Base-by-base conservation (phyloP, 2,888 invertebrate species). In the Acleris holmiana region DNA sequence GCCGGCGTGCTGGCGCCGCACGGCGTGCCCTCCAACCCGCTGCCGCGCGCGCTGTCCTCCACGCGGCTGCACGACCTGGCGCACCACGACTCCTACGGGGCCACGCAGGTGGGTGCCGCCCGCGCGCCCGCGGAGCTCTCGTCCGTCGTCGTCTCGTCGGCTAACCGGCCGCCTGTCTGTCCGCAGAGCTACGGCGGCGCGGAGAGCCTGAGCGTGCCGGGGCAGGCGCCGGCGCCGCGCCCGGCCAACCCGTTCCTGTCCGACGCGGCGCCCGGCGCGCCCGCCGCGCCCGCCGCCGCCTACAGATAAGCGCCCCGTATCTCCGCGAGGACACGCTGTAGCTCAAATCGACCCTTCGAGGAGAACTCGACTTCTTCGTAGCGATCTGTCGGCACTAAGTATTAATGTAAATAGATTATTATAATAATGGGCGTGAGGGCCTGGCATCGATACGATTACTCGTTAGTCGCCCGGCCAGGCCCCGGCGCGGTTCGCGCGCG, bases 11-110 rank as follows among this genome's bases (percentile, higher is more conserved):
- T 98, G 79, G 98, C 98, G 63, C 98, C 98, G n/a, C 98, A 98
- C 83, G 98, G 98, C 55, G 98, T 98, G 57, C 98, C 98, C 53
- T 97, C 97, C 81, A 97, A 97, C 92, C 98, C 98, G 19, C 95
- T 97, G 79, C 97, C 97, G 0, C 94, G 97, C 69, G 97, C 97
- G 57, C 92, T 97, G 23, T 97, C 97, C 73, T 97, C 97, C 78
- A 95, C 95, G 71, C 95, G 97, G 67, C 93, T 97, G 44, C 95
- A 96, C 71, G 97, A 97, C 84, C 91, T 97, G 74, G 84, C 88
- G 93, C 95, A 84, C 68, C 95, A 95, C 72, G 95, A 96, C 83
- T 94, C 94, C 51, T 96, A 96, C 80, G 97, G 97, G 68, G 95
- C 96, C 68, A 97, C 97, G 25, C 96, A 88, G 84, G 88, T 86